These are phyloP conservation scores for Parascotia fuliginaria DNA, from an alignment of 2,888 invertebrate species.

Conservation along the genomic window DNA sequence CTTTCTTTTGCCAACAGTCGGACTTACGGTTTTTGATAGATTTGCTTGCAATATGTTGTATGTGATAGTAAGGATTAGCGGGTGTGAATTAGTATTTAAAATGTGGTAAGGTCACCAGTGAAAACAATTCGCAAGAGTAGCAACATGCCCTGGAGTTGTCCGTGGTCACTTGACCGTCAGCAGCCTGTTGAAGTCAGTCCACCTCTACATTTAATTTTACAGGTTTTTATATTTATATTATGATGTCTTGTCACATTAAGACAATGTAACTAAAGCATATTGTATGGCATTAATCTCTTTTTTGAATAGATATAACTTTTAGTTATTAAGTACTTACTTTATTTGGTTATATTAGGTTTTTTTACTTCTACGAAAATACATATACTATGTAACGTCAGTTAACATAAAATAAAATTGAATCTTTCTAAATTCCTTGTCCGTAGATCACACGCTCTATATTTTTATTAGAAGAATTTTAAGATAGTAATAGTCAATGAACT, in stretches of 20 bases:
- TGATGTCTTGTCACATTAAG: too few relatives aligned
- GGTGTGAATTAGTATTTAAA: conserved; percentile 38
- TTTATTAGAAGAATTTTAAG: conserved; percentile 49
- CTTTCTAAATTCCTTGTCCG: neutral
- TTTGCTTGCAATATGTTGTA: neutral
- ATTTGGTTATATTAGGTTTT: too few relatives aligned
- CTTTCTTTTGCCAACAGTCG: neutral
- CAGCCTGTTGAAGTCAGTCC: conserved; percentile 66
- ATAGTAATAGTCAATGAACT: conserved; percentile 61
- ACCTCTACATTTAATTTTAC: conserved; percentile 63
- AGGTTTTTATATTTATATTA: conserved; percentile 62
- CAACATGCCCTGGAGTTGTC: conserved; percentile 78
- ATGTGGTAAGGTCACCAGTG: conserved; percentile 55
- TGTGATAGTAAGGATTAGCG: conserved; percentile 15
- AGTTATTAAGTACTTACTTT: too few relatives aligned
- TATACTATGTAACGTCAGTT: too few relatives aligned
- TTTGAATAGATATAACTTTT: too few relatives aligned
- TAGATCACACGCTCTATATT: conserved; percentile 25
- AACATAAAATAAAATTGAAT: neutral
- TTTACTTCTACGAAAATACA: too few relatives aligned
- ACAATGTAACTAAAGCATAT: too few relatives aligned
- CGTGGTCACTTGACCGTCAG: conserved; percentile 77
- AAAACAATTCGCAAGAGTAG: conserved; percentile 47
- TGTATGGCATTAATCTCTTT: too few relatives aligned
- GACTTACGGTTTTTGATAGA: neutral